Evolutionary conservation across 2,113 vertebrate species (phyloP).

Genomic region (Rhodinocichla rosea): DNA sequence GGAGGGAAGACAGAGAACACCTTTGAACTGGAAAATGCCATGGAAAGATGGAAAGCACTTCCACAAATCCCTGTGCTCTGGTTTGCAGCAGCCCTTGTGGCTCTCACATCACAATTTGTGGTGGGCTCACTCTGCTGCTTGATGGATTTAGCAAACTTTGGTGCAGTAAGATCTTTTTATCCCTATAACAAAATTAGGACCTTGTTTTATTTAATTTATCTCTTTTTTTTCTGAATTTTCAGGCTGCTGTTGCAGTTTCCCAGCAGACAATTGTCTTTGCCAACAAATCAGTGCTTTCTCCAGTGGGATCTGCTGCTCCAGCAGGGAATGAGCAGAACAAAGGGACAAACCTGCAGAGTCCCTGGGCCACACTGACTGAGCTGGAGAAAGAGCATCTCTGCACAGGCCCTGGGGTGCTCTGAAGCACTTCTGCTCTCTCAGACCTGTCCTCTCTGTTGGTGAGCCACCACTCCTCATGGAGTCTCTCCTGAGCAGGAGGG

Average conservation of each 20-base stretch:
- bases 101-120: neutral
- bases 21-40: neutral
- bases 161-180: neutral
- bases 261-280: neutral
- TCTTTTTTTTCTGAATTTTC: neutral
- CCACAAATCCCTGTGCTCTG: neutral
- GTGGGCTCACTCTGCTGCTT: neutral
- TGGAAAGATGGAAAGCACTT: neutral
- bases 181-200: neutral
- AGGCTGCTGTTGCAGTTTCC: neutral
- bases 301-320: neutral
- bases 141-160: neutral
- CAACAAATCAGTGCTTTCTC: neutral
- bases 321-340: neutral
- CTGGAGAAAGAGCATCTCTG: neutral
- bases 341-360: neutral
- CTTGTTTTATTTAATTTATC: neutral
- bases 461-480: neutral
- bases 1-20: neutral
- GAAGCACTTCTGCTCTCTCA: neutral
- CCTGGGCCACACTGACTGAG: neutral
- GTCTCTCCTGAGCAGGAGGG: neutral
- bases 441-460: neutral
- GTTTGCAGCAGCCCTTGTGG: neutral
- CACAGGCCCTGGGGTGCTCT: neutral